phyloP scores from a whole-genome alignment of 2,888 invertebrate species.

The Liopterus haemorrhoidalis region DNA sequence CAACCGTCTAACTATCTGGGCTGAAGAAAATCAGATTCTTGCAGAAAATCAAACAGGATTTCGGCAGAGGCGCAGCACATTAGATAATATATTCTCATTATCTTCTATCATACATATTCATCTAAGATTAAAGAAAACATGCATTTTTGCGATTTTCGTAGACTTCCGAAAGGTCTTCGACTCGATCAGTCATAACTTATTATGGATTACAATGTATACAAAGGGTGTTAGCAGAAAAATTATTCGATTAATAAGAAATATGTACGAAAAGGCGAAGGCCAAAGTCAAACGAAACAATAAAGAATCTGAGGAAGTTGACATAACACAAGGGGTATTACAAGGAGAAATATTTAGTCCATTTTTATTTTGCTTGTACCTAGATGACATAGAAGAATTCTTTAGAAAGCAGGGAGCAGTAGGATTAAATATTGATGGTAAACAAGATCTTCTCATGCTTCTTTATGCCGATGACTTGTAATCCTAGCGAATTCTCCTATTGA shows the following conservation, averaged over 20 bases:
- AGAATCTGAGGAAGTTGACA: slow-evolving; percentile 23
- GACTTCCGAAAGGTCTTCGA: slow-evolving; percentile 30
- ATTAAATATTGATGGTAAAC: slow-evolving; percentile 10
- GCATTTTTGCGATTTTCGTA: slow-evolving; percentile 29
- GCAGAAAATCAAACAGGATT: slow-evolving; percentile 33
- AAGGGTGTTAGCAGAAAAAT: slow-evolving; percentile 27
- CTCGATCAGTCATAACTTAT: slow-evolving; percentile 24
- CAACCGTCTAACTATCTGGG: slow-evolving; percentile 25
- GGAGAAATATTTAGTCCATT: slow-evolving; percentile 24
- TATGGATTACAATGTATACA: slow-evolving; percentile 25
- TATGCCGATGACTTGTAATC: slow-evolving; percentile 23
- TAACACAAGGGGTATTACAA: slow-evolving; percentile 24
- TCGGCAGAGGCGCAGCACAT: slow-evolving; percentile 23
- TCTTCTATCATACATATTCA: slow-evolving; percentile 19
- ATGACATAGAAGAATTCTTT: slow-evolving; percentile 23
- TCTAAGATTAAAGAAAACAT: slow-evolving; percentile 16
- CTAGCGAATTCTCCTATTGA: slow-evolving; percentile 12
- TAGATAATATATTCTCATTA: slow-evolving; percentile 32
- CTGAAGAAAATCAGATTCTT: slow-evolving; percentile 26
- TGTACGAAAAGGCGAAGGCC: slow-evolving; percentile 22
- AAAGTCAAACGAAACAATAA: slow-evolving; percentile 17
- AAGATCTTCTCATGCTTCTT: slow-evolving; percentile 18
- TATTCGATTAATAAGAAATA: slow-evolving; percentile 18
- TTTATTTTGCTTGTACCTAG: slow-evolving; percentile 22
- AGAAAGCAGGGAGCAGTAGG: slow-evolving; percentile 13